A percentile compares a stretch with the other conserved stretches of the same genome.
phyloP scores from a whole-genome alignment of 2,888 invertebrate genomes.

The Agrenia bidenticulata region DNA sequence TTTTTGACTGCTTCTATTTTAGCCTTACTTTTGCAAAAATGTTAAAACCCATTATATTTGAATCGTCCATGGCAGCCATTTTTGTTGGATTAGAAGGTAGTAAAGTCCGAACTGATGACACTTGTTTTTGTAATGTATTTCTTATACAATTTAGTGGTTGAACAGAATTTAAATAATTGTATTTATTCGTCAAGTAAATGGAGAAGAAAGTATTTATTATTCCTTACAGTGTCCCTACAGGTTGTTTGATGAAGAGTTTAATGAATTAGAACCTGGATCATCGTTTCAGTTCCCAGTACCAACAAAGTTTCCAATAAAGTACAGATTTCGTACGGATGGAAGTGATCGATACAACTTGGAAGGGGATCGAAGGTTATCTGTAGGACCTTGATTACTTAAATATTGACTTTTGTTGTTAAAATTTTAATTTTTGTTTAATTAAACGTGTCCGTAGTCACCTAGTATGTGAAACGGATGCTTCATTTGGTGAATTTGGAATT shows the following conservation, averaged over 20 bases:
- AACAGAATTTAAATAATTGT: neutral
- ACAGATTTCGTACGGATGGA: constrained; percentile 26
- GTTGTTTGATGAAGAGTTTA: neutral
- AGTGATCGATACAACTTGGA: neutral
- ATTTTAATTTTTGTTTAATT: too few species aligned
- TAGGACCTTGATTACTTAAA: neutral
- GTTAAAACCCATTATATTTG: too few species aligned
- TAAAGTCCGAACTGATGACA: too few species aligned
- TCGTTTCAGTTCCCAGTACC: constrained; percentile 14
- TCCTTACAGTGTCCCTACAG: neutral
- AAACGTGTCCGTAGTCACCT: constrained; percentile 15
- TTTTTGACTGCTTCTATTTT: too few species aligned
- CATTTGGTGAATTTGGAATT: constrained; percentile 50
- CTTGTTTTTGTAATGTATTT: too few species aligned
- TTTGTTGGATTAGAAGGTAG: too few species aligned
- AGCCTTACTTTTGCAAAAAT: too few species aligned
- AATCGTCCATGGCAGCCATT: too few species aligned
- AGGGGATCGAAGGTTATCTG: constrained; percentile 5
- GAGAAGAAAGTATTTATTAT: neutral
- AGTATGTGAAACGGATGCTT: constrained; percentile 28
- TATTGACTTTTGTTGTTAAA: too few species aligned
- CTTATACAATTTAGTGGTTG: too few species aligned
- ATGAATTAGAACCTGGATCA: neutral
- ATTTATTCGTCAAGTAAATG: neutral
- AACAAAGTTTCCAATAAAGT: constrained; percentile 27